phyloP scores from a whole-genome alignment of 2,888 invertebrate genomes.

The Endomychus coccineus region DNA sequence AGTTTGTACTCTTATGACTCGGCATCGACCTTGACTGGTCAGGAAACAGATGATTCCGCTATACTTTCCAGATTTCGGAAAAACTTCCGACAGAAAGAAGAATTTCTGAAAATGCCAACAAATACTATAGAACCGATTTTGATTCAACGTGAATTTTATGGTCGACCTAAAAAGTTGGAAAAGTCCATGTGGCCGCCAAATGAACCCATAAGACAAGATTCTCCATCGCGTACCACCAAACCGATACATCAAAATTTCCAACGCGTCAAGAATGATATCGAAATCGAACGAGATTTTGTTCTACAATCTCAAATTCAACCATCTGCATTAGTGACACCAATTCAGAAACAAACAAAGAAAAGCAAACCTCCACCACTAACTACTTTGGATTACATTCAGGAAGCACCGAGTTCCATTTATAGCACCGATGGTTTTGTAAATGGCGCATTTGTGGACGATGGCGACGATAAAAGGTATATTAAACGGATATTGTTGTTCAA shows the following conservation, averaged over 20 bases:
- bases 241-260: conserved; percentile 47
- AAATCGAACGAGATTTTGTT: conserved; percentile 39
- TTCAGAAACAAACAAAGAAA: not conserved
- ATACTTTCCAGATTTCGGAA: conserved; percentile 67
- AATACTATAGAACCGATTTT: conserved; percentile 30
- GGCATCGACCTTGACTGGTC: conserved; percentile 58
- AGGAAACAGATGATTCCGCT: conserved; percentile 62
- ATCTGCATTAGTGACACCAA: not conserved
- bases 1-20: conserved; percentile 63
- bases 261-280: conserved; percentile 44
- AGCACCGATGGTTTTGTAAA: not conserved
- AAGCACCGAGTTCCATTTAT: not conserved
- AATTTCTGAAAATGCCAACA: conserved; percentile 67
- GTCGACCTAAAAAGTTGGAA: conserved; percentile 69
- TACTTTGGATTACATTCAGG: conserved; percentile 8
- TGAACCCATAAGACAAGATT: conserved; percentile 38
- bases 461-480: conserved; percentile 12
- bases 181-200: conserved; percentile 65
- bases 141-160: conserved; percentile 66
- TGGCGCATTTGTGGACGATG: conserved; percentile 9
- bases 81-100: conserved; percentile 84
- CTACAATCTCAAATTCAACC: conserved; percentile 1
- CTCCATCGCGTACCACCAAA: conserved; percentile 43
- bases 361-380: not conserved
- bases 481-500: not conserved